phyloP scores from a whole-genome alignment of 2,113 vertebrate species.

The Bathybates hornii region DNA sequence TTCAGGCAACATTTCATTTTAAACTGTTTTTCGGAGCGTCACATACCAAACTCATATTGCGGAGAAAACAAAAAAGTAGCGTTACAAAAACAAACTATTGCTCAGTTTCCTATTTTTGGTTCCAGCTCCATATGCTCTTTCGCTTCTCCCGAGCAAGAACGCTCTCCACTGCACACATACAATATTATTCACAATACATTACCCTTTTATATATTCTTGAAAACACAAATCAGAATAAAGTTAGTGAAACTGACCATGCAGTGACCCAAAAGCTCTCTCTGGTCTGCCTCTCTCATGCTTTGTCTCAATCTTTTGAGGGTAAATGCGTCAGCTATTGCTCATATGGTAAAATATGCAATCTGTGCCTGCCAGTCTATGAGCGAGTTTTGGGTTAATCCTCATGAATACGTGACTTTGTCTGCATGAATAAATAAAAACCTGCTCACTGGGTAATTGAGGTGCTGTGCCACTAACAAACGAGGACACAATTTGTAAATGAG shows the following conservation, averaged over 20 bases:
- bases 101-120: not conserved
- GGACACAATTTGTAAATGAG: conserved; percentile 73
- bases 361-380: conserved; percentile 73
- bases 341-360: conserved; percentile 76
- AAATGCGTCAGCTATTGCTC: conserved; percentile 70
- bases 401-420: conserved; percentile 79
- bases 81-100: conserved; percentile 11
- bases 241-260: conserved; percentile 62
- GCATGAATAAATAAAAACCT: conserved; percentile 81
- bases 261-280: conserved; percentile 63
- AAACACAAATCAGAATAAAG: conserved; percentile 51
- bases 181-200: conserved; percentile 25
- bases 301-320: conserved; percentile 60
- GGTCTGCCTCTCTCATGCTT: conserved; percentile 29
- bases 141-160: not conserved
- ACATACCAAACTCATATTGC: not conserved
- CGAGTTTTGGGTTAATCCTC: conserved; percentile 76
- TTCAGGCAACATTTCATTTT: not conserved
- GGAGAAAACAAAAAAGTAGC: not conserved
- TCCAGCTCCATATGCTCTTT: not conserved
- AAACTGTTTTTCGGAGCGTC: not conserved
- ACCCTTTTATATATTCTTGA: conserved; percentile 43
- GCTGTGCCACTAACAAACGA: conserved; percentile 74
- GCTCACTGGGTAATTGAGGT: conserved; percentile 76
- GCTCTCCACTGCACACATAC: not conserved